Conservation (phyloP, 1,140 invertebrate genomes). For the Campoletis sonorensis region DNA sequence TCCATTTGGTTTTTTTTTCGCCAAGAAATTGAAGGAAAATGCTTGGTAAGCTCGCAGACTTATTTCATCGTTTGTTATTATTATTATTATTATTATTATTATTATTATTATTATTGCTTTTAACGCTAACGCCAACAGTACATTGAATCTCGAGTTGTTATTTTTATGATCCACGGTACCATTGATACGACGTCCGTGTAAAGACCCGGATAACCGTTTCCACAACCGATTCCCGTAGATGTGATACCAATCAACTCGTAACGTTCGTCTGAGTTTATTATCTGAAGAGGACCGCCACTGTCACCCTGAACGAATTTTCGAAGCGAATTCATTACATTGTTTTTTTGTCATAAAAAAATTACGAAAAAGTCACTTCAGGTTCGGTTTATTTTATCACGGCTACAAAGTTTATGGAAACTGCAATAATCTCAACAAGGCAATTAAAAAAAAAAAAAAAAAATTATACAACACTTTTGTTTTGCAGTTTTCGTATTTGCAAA, state of each 20-base stretch:
- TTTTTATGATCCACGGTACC: conserved; percentile 75
- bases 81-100: conserved; percentile 33
- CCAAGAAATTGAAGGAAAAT: too few relatives aligned
- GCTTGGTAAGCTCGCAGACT: not conserved
- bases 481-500: too few relatives aligned
- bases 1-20: too few relatives aligned
- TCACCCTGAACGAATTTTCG: conserved; percentile 63
- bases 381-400: too few relatives aligned
- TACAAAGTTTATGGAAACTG: not conserved
- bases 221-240: conserved; percentile 70
- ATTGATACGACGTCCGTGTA: conserved; percentile 78
- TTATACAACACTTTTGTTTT: too few relatives aligned
- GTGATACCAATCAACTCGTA: conserved; percentile 57
- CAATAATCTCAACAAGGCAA: too few relatives aligned
- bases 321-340: not conserved
- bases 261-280: conserved; percentile 52
- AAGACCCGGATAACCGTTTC: conserved; percentile 70
- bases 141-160: conserved; percentile 70
- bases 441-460: too few relatives aligned
- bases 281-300: conserved; percentile 70
- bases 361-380: not conserved
- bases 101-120: conserved; percentile 21
- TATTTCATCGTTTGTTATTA: not conserved
- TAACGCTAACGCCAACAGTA: conserved; percentile 58
- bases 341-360: not conserved